Evolutionary conservation across 2,888 invertebrate species (phyloP), one percentile per base, ranked within the genome.

Genomic region (Pseudoips prasinana): DNA sequence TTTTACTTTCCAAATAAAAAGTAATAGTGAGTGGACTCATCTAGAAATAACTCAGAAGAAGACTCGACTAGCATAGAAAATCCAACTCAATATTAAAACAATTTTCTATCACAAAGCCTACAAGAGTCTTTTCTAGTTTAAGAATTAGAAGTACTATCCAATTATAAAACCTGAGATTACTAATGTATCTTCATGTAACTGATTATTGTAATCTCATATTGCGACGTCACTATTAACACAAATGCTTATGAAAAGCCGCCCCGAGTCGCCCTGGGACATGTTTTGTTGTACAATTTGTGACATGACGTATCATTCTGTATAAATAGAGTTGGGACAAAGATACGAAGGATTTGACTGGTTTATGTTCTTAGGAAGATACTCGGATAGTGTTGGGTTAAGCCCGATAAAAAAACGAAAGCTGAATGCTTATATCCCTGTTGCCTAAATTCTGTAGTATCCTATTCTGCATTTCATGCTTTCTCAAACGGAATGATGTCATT

Each of bases 241-340:
- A n/a, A n/a, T n/a, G n/a, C n/a, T n/a, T n/a, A n/a, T n/a, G n/a
- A 70, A 73, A 72, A 73, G 71, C 67, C 56, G 62, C 49, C 53
- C 34, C 58, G 46, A 48, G 58, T 14, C 5, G 14, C 5, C 5
- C 41, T 45, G 58, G 68, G 65, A 68, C 67, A 71, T 74, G 72
- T 68, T 64, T 66, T 69, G 71, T 73, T 69, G 72, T 58, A 72
- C 54, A 61, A 51, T 58, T 52, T 58, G 60, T 66, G 67, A 68
- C 65, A 66, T 59, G 63, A 64, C 67, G 61, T 57, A 56, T 64
- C 64, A 62, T 56, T 53, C 56, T 47, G 35, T 46, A 29, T 44
- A 33, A 39, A 32, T 40, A 65, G 63, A 64, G 65, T 33, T 64
- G 55, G 19, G 29, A 42, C 44, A 35, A 33, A 53, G 47, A 51